These are phyloP conservation scores for Lutjanus erythropterus DNA, from an alignment of 2,113 vertebrate genomes.

Conservation along the genomic window DNA sequence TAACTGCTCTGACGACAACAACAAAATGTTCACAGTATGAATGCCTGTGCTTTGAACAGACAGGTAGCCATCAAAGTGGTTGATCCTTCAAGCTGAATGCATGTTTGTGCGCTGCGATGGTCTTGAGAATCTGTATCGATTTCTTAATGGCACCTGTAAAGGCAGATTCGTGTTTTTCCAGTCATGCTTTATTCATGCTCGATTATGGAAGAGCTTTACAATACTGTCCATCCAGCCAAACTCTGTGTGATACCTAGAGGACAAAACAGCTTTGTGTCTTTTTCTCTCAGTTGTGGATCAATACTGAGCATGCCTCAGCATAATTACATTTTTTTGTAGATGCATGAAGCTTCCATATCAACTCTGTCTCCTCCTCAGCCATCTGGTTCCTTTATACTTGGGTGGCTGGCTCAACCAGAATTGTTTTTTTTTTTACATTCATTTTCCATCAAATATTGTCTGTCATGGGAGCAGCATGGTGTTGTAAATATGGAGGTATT, in stretches of 20 bases:
- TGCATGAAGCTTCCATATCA: constrained; percentile 20
- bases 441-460: background rate
- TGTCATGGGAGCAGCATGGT: background rate
- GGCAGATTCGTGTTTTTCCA: constrained; percentile 11
- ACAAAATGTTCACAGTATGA: background rate
- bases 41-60: background rate
- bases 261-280: constrained; percentile 28
- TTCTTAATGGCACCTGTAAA: constrained; percentile 27
- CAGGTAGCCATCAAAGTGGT: background rate
- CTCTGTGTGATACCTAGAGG: constrained; percentile 2
- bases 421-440: background rate
- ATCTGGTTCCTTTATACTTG: constrained; percentile 7
- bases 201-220: background rate
- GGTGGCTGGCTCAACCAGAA: constrained; percentile 3
- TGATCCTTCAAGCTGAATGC: constrained; percentile 14
- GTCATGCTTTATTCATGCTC: constrained; percentile 12
- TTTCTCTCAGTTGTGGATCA: constrained; percentile 44
- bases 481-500: background rate
- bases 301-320: constrained; percentile 51
- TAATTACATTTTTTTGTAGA: constrained; percentile 25
- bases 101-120: background rate
- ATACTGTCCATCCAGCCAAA: constrained; percentile 25
- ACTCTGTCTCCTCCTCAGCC: constrained; percentile 10
- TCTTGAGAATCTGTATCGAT: constrained; percentile 24
- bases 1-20: background rate